Percentiles rank a stretch among this genome's conserved stretches.
Conservation (phyloP, 1,140 invertebrate genomes). For the Solenopsis fugax region DNA sequence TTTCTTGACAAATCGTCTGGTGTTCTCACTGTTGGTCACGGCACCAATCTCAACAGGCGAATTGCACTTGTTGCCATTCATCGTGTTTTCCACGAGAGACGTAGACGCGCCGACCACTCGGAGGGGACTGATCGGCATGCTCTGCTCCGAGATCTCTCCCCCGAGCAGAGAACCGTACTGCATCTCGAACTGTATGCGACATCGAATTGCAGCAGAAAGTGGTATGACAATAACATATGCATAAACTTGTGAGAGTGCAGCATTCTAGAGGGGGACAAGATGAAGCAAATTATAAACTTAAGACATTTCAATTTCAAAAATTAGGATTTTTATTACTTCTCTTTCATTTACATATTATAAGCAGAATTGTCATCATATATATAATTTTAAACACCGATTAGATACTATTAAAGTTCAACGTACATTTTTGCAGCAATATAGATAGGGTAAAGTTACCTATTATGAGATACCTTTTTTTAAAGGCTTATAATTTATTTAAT, state of each 20-base stretch:
- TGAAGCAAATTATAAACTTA: too few relatives aligned
- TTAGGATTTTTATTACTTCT: too few relatives aligned
- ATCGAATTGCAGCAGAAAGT: neutral
- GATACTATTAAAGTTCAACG: too few relatives aligned
- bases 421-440: too few relatives aligned
- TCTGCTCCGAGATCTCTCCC: neutral
- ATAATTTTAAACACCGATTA: too few relatives aligned
- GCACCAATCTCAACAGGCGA: neutral
- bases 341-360: too few relatives aligned
- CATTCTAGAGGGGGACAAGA: neutral
- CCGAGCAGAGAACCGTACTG: neutral
- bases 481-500: too few relatives aligned
- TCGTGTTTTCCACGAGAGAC: conserved; percentile 19
- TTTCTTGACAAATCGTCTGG: conserved; percentile 23
- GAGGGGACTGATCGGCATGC: conserved; percentile 17
- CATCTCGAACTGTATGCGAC: neutral
- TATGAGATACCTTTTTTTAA: too few relatives aligned
- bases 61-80: neutral
- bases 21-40: neutral
- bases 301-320: too few relatives aligned
- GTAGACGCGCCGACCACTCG: conserved; percentile 32
- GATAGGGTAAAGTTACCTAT: too few relatives aligned
- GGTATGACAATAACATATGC: neutral
- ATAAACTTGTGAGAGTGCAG: neutral
- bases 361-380: too few relatives aligned